Evolutionary conservation across 2,113 vertebrate genomes (phyloP).

Genomic region (Siphamia tubifer): DNA sequence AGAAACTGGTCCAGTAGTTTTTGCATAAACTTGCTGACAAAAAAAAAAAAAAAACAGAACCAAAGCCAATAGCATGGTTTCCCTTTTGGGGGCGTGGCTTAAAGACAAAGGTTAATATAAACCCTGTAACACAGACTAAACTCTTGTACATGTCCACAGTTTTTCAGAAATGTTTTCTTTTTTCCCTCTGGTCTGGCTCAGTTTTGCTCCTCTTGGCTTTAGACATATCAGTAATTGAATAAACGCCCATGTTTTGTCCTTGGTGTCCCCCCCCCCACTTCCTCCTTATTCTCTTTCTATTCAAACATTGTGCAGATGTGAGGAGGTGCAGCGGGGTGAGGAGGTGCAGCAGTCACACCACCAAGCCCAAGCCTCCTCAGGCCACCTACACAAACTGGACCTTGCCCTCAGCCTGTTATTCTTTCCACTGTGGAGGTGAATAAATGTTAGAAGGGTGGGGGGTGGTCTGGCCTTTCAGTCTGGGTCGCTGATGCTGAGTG

Average conservation of each 20-base stretch:
- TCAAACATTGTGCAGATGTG: constrained; percentile 53
- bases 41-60: too few relatives aligned
- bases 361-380: constrained; percentile 9
- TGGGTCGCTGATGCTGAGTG: constrained; percentile 43
- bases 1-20: too few relatives aligned
- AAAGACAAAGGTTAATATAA: too few relatives aligned
- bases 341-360: constrained; percentile 12
- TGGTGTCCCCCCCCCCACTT: background rate
- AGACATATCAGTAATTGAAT: too few relatives aligned
- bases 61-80: too few relatives aligned
- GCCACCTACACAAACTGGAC: constrained; percentile 59
- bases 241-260: background rate
- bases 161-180: too few relatives aligned
- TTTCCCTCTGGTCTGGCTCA: too few relatives aligned
- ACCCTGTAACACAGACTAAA: too few relatives aligned
- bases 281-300: background rate
- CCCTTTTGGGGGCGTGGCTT: too few relatives aligned
- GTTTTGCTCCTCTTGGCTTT: too few relatives aligned
- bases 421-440: constrained; percentile 67
- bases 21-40: too few relatives aligned
- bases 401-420: constrained; percentile 64
- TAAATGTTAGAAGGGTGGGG: constrained; percentile 46
- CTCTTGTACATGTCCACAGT: too few relatives aligned
- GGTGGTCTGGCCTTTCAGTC: constrained; percentile 45
- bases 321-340: constrained; percentile 35